Percentiles rank a stretch among this genome's conserved stretches.
phyloP scores from a whole-genome alignment of 2,888 invertebrate species.

The Lasius fuliginosus region DNA sequence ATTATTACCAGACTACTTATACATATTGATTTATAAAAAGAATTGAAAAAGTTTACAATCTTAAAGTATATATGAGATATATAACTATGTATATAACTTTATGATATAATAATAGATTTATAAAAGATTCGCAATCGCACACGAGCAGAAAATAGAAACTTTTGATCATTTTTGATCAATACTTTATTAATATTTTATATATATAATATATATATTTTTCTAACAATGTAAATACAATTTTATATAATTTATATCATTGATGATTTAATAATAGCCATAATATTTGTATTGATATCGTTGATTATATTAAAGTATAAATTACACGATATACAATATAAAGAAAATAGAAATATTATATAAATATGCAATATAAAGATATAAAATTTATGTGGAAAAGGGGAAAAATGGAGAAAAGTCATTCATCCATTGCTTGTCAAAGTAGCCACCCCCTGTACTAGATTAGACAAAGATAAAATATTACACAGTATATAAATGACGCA shows the following conservation, averaged over 20 bases:
- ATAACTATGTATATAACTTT: conserved; percentile 30
- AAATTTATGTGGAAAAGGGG: conserved; percentile 34
- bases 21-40: not conserved
- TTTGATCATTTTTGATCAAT: not conserved
- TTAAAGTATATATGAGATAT: not conserved
- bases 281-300: conserved; percentile 39
- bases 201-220: not conserved
- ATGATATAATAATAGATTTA: not conserved
- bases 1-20: not conserved
- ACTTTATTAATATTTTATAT: conserved; percentile 13
- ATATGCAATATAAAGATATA: conserved; percentile 2
- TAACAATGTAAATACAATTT: not conserved
- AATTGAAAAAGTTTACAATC: not conserved
- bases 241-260: not conserved
- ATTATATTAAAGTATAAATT: conserved; percentile 16
- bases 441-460: conserved; percentile 53
- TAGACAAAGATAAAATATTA: conserved; percentile 46
- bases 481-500: conserved; percentile 37
- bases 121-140: not conserved
- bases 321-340: not conserved
- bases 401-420: conserved; percentile 43
- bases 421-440: conserved; percentile 64
- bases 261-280: not conserved
- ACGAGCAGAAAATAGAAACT: not conserved
- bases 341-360: not conserved